A percentile compares a stretch with the other conserved stretches of the same genome.
phyloP scores from a whole-genome alignment of 2,113 vertebrate genomes.

The Lontra canadensis region DNA sequence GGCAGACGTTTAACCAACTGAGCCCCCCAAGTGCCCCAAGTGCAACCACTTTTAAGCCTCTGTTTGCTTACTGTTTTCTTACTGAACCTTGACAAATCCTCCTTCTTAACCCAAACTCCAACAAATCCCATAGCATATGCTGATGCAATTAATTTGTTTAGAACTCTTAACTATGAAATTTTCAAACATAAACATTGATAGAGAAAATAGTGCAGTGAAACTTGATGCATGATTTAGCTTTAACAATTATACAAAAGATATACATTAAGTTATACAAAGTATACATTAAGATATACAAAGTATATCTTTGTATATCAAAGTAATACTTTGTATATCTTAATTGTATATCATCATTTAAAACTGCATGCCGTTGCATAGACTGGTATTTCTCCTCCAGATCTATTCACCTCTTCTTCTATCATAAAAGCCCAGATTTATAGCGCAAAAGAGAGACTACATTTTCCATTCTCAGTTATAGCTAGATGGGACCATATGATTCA shows the following conservation, averaged over 20 bases:
- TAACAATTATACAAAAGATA: neutral
- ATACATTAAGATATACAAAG: neutral
- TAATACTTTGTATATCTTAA: neutral
- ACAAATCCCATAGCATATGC: neutral
- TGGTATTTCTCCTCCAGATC: neutral
- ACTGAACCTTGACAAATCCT: neutral
- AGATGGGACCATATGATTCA: neutral
- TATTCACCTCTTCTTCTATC: neutral
- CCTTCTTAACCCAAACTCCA: neutral
- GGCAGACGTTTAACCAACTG: no score
- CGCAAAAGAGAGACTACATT: neutral
- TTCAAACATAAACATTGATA: neutral
- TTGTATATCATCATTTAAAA: neutral
- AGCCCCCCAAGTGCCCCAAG: no score
- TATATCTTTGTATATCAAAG: neutral
- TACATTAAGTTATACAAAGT: neutral
- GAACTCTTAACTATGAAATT: neutral
- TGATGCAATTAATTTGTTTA: neutral
- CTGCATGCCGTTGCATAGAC: neutral
- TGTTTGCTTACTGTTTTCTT: neutral
- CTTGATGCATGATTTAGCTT: neutral
- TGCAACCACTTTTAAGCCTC: neutral
- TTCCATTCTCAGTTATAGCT: neutral
- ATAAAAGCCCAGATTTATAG: neutral
- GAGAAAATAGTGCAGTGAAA: neutral